Evolutionary conservation across 1,140 invertebrate species (phyloP), one percentile per base, ranked within the genome.

Genomic region (Zaprionus nigranus): DNA sequence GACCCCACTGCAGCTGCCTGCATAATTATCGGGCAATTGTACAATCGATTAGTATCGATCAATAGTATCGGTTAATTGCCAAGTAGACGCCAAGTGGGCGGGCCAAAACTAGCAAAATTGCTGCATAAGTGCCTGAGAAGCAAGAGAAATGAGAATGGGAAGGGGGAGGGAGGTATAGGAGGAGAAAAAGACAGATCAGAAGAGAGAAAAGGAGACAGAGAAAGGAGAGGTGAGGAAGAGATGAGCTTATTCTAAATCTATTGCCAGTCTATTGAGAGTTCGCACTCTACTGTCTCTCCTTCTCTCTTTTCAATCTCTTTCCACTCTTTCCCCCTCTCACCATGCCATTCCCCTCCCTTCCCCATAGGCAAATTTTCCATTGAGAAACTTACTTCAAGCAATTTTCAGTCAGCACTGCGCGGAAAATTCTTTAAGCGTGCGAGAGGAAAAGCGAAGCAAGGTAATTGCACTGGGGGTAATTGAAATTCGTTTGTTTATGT

Each of bases 401-500:
- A 85, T 84, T 84, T 84, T 74, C 75, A 72, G 72, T 58, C 46
- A 46, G 36, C 15, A 7, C 38, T 40, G 66, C 72, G 66, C 67
- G 60, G 66, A 54, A 64, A 75, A 75, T 71, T 75, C 73, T 71
- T 75, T 24, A 59, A 56, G 59, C 65, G 49, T 53, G 63, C 40
- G 60, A 20, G 46, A 53, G 64, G 40, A 58, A 58, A 51, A 26
- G 56, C 38, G 59, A 20, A 28, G 57, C 11, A 51, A 51, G 46
- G 46, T 51, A 51, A 51, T 51, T 51, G 46, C 46, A 12, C 20
- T 12, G 46, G 15, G 68, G 85, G 77, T 86, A 86, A 87, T 90
- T 90, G 84, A 88, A 88, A 90, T 90, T 90, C 85, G 84, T 88
- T 88, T 88, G 84, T 88, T 88, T 88, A 90, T 79, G 85, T 85